A percentile compares a stretch with the other conserved stretches of the same genome.
Evolutionary conservation across 1,140 invertebrate species (phyloP).

Genomic region (Drosophila eugracilis): DNA sequence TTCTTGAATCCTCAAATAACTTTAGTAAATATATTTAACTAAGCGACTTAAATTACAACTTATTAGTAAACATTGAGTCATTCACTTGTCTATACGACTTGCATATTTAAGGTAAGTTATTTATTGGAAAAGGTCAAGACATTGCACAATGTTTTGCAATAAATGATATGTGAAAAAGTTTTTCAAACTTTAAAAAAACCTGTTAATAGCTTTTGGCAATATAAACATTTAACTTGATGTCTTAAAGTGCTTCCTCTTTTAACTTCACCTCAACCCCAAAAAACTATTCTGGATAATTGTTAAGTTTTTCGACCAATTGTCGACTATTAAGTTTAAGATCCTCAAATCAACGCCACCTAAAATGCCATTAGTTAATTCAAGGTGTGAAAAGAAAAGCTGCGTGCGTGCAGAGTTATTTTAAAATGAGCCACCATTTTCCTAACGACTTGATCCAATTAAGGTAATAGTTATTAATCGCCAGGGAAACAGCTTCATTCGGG

Average conservation of each 20-base stretch:
- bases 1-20: neutral
- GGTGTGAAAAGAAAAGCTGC: slow-evolving; percentile 11
- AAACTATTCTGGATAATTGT: too few relatives aligned
- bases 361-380: neutral
- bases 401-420: slow-evolving; percentile 1
- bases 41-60: neutral
- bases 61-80: slow-evolving; percentile 5
- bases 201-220: neutral
- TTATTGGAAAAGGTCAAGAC: slow-evolving; percentile 5
- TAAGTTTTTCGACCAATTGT: neutral
- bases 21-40: neutral
- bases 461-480: slow-evolving; percentile 64
- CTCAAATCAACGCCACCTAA: slow-evolving; percentile 10
- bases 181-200: neutral
- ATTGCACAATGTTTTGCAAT: slow-evolving; percentile 4
- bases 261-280: too few relatives aligned
- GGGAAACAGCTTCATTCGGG: slow-evolving; percentile 52
- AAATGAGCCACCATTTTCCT: slow-evolving; percentile 4
- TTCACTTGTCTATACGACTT: neutral
- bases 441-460: slow-evolving; percentile 39
- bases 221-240: neutral
- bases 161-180: neutral
- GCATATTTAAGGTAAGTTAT: neutral
- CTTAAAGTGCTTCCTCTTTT: neutral
- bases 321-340: too few relatives aligned